phyloP scores from a whole-genome alignment of 2,888 invertebrate species.

The Salticus scenicus region DNA sequence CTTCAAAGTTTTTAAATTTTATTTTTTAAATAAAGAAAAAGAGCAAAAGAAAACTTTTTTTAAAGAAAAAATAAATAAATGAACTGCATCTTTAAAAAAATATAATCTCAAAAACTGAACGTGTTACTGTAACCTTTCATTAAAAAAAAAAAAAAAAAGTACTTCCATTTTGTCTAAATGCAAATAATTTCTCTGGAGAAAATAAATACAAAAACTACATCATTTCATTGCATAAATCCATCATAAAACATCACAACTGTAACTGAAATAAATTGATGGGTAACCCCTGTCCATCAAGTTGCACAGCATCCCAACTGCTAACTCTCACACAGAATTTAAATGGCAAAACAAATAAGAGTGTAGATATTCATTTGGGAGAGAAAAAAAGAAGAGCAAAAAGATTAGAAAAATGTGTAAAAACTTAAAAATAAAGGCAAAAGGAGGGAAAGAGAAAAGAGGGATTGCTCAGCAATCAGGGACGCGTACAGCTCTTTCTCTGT shows the following conservation, averaged over 20 bases:
- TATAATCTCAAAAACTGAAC: too few species aligned
- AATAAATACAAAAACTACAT: neutral
- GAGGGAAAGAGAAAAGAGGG: neutral
- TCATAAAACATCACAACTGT: neutral
- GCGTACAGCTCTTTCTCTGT: conserved; percentile 21
- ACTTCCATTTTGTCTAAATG: neutral
- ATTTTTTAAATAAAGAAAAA: too few species aligned
- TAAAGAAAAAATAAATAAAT: too few species aligned
- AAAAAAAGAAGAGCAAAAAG: neutral
- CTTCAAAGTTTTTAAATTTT: too few species aligned
- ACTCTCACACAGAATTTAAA: conserved; percentile 22
- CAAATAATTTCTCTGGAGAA: neutral
- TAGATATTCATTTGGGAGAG: neutral
- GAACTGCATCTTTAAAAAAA: too few species aligned
- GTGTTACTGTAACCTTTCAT: too few species aligned
- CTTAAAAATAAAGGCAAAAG: neutral
- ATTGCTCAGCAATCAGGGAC: conserved; percentile 33
- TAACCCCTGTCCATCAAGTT: conserved; percentile 9
- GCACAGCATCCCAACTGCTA: neutral
- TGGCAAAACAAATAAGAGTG: conserved; percentile 9
- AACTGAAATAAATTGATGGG: conserved; percentile 11
- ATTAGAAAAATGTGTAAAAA: conserved; percentile 25
- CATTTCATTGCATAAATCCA: neutral
- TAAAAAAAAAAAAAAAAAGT: neutral
- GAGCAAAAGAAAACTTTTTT: too few species aligned